These are phyloP conservation scores for Dexiosoma caninum DNA, from an alignment of 2,888 invertebrate genomes.

Conservation along the genomic window DNA sequence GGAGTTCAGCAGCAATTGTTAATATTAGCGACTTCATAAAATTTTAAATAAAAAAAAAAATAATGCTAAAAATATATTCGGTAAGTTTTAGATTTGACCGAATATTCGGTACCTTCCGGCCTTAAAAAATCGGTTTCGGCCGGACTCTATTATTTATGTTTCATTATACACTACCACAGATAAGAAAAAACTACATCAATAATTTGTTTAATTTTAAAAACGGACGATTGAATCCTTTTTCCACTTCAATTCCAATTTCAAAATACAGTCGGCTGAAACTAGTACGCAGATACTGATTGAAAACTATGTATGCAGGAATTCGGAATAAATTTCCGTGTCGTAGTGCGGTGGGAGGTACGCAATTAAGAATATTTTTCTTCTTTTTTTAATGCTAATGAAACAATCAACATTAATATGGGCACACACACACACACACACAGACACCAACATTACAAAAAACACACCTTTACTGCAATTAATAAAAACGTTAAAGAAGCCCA, in stretches of 20 bases:
- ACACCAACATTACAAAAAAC: neutral
- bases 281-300: neutral
- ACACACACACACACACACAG: neutral
- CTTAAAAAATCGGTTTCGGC: too few species aligned
- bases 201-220: too few species aligned
- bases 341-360: slow-evolving; percentile 20
- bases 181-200: neutral
- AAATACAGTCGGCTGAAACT: neutral
- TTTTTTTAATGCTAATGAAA: slow-evolving; percentile 54
- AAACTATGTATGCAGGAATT: neutral
- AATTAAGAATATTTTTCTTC: slow-evolving; percentile 34
- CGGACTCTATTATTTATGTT: slow-evolving; percentile 58
- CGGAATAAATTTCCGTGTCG: neutral
- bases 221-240: slow-evolving; percentile 25
- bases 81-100: too few species aligned
- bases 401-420: slow-evolving; percentile 36
- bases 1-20: too few species aligned
- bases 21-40: too few species aligned
- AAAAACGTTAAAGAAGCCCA: slow-evolving; percentile 16
- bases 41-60: too few species aligned
- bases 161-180: slow-evolving; percentile 49
- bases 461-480: slow-evolving; percentile 53
- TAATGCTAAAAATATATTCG: too few species aligned
- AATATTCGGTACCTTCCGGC: too few species aligned
- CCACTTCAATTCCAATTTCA: neutral